Evolutionary conservation across 2,113 vertebrate species (phyloP).

Genomic region (Carlito syrichta): DNA sequence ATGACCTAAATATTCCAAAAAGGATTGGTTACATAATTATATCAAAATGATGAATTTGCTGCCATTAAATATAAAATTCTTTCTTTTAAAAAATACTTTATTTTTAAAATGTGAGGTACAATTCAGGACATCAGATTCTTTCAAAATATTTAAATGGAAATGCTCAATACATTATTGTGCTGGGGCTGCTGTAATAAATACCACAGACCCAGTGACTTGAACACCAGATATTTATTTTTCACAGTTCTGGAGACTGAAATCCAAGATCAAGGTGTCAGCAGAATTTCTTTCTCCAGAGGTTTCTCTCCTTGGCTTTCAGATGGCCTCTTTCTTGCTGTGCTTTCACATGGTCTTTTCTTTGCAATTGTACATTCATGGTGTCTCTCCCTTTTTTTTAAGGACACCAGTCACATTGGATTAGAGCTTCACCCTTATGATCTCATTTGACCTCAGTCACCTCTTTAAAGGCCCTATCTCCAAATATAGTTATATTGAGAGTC

Average conservation of each 20-base stretch:
- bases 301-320: background rate
- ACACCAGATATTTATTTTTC: background rate
- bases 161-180: background rate
- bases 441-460: background rate
- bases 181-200: background rate
- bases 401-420: background rate
- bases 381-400: background rate
- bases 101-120: too few relatives aligned
- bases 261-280: too few relatives aligned
- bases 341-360: background rate
- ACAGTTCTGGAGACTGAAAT: background rate
- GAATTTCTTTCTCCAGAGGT: background rate
- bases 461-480: background rate
- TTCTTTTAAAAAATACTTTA: too few relatives aligned
- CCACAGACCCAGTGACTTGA: background rate
- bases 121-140: too few relatives aligned
- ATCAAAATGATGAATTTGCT: background rate
- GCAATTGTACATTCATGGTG: background rate
- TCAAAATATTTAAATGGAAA: background rate
- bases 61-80: conserved; percentile 17
- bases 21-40: background rate
- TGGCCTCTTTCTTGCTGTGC: too few relatives aligned
- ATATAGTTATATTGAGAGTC: background rate
- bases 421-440: background rate
- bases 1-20: conserved; percentile 20